A percentile compares a stretch with the other conserved stretches of the same genome.
Conservation (phyloP, 2,797 vertebrate genomes). For the Sebastes glaucus region DNA sequence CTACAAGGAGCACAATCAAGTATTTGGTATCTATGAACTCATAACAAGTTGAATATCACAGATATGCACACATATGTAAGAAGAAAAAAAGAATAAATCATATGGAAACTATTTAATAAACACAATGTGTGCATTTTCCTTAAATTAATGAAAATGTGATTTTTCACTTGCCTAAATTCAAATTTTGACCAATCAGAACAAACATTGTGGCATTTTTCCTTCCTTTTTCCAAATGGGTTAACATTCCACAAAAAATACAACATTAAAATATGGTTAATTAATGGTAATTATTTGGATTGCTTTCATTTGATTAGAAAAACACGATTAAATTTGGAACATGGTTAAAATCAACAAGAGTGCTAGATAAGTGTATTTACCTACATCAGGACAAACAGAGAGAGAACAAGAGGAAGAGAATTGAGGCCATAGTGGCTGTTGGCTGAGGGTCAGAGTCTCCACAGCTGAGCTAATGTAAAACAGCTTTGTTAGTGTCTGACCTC, state of each 20-base stretch:
- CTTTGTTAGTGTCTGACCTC: slow-evolving; percentile 56
- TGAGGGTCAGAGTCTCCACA: slow-evolving; percentile 67
- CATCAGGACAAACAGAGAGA: slow-evolving; percentile 49
- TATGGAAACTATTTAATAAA: too few relatives aligned
- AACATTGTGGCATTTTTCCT: too few relatives aligned
- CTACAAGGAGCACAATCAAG: too few relatives aligned
- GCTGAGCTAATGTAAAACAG: slow-evolving; percentile 72
- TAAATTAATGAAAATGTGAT: too few relatives aligned
- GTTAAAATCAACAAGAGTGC: slow-evolving; percentile 22
- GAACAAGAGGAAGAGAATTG: slow-evolving; percentile 44
- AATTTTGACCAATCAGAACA: too few relatives aligned
- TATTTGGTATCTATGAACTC: too few relatives aligned
- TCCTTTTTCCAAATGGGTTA: too few relatives aligned
- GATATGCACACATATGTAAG: too few relatives aligned
- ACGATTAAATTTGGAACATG: neutral
- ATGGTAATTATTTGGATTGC: neutral
- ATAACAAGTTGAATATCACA: too few relatives aligned
- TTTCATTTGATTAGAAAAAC: neutral
- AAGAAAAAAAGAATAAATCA: rapidly evolving
- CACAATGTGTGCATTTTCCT: too few relatives aligned
- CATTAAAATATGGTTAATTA: neutral
- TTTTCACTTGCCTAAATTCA: too few relatives aligned
- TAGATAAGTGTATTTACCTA: slow-evolving; percentile 50
- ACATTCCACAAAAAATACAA: neutral
- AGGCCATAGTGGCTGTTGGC: slow-evolving; percentile 54